Evolutionary conservation across 64 coral and sea anemone genomes (phyloP), one percentile per base, ranked within the genome.

Genomic region (Orbicella faveolata): DNA sequence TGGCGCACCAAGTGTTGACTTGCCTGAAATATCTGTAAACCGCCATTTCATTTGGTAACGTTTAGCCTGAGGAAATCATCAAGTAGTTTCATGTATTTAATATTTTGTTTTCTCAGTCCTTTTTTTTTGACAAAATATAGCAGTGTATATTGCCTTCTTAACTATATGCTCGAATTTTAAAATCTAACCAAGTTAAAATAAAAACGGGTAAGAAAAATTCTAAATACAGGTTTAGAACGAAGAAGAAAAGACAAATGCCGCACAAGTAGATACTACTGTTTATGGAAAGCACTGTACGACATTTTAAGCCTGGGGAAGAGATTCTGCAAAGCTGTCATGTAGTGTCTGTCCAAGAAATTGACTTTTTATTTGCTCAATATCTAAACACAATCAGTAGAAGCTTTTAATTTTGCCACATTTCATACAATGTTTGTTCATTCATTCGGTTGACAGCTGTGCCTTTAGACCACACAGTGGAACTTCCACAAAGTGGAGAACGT

Each of bases 391-490:
- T 57, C 52, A 57, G 48, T 44, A 68, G 34, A 72, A 52, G 36
- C 82, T 53, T 85, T 85, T 39, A 70, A 85, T 85, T 70, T 72
- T 52, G 82, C 41, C 39, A 52, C 25, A 52, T 66, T 52, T 52
- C 63, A 9, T 21, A n/a, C 33, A 70, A 39, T 73, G 63, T 70
- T 52, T 85, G 23, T 21, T 73, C 20, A 18, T 85, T 44, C 44
- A 26, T 39, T 70, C 37, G n/a, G 2, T 2, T 85, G 82, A 72
- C 63, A 85, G 48, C 19, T 48, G 63, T 34, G 36, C 23, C 23
- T 73, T 85, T 48, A 6, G 63, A 72, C 20, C 44, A 65, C 17
- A 73, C 23, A 85, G 11, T 72, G 23, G 14, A 39, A 14, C 63
- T 70, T 36, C 6, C 34, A 67, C 62, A 65, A 67, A 61, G 35